Evolutionary conservation across 2,797 vertebrate genomes (phyloP), one percentile per base, ranked within the genome.

Genomic region (Enteromius thamalakanensis): DNA sequence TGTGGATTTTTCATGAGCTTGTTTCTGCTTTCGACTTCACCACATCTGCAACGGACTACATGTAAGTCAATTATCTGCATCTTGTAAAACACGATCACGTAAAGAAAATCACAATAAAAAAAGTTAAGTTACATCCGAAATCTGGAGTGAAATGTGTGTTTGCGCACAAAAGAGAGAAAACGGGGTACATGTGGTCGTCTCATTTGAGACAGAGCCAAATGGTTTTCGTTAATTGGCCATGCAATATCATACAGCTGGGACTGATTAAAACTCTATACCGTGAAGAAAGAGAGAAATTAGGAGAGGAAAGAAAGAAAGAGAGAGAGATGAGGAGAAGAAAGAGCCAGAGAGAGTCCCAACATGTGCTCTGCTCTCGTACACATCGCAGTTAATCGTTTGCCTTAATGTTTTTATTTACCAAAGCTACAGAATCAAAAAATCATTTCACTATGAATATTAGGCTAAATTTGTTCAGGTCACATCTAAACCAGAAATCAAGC

Each of bases 261-360:
- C 55, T 80, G 84, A 85, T 79, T 84, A 77, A 83, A 85, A 87
- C 70, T 85, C 81, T 68, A 79, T 60, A 76, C 78, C 58, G 78
- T 85, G 84, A 76, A 71, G 80, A 72, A 42, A 83, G 42, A 68
- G 83, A 83, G 67, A 80, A 85, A 85, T 47, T 75, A 83, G 53
- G 58, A 85, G 77, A 68, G 26, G 68, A 79, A 53, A 75, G 47
- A 76, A 47, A 1, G 51, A 67, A 45, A 71, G 60, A 62, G 69
- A 62, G 26, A 79, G 45, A 23, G 40, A 86, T 70, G 71, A 71
- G 74, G 74, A 78, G 55, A 75, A 69, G 78, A 65, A 78, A 67
- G 67, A 68, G 32, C 23, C 5, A 58, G 70, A 81, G 29, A 58
- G 10, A 17, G 40, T 62, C 70, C 14, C 19, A 32, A 67, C 60